Conservation (phyloP, 2,113 vertebrate species). For the Salvelinus alpinus region DNA sequence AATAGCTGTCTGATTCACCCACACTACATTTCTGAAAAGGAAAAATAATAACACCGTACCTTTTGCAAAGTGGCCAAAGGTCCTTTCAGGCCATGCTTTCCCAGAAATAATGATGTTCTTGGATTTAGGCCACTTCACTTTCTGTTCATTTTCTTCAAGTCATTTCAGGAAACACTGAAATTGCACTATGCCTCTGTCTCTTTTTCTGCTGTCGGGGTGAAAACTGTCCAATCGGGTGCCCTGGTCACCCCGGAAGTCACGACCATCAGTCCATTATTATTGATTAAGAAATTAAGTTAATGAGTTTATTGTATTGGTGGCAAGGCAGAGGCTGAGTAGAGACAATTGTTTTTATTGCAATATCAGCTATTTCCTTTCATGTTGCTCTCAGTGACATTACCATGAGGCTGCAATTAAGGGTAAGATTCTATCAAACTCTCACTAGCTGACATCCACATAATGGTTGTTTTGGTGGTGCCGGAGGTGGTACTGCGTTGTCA, state of each 20-base stretch:
- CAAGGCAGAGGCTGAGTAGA: background rate
- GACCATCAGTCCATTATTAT: slow-evolving; percentile 25
- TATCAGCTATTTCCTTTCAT: slow-evolving; percentile 37
- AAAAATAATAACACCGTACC: too few relatives aligned
- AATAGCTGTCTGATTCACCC: too few relatives aligned
- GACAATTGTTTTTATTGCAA: slow-evolving; percentile 17
- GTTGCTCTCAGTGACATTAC: slow-evolving; percentile 32
- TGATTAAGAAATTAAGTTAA: slow-evolving; percentile 48
- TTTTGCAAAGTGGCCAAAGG: too few relatives aligned
- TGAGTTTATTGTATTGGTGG: slow-evolving; percentile 36
- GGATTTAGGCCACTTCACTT: background rate
- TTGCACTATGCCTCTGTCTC: background rate
- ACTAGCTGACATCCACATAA: too few relatives aligned
- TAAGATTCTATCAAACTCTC: too few relatives aligned
- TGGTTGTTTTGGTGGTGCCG: too few relatives aligned
- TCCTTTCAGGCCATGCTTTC: background rate
- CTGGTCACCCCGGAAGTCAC: slow-evolving; percentile 13
- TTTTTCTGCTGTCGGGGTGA: background rate
- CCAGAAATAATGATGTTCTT: background rate
- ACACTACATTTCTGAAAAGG: too few relatives aligned
- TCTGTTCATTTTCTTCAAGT: background rate
- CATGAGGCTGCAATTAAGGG: slow-evolving; percentile 33
- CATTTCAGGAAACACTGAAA: background rate
- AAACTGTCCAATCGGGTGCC: slow-evolving; percentile 21
- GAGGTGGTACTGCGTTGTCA: too few relatives aligned